Evolutionary conservation across 2,888 invertebrate genomes (phyloP).

Genomic region (Drosophila koepferae): DNA sequence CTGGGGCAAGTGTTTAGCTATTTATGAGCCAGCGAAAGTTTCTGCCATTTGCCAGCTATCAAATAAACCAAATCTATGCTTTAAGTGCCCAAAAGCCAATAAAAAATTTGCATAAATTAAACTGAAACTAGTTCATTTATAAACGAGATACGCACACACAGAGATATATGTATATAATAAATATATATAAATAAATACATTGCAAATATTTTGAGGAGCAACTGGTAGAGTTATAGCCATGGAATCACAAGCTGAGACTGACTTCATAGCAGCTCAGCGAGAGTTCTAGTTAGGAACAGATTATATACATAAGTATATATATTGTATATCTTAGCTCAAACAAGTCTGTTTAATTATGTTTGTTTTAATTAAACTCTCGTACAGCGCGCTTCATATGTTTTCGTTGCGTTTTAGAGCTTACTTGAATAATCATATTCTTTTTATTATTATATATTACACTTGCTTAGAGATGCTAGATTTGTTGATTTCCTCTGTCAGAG

Average conservation of each 20-base stretch:
- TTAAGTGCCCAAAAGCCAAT: slow-evolving; percentile 43
- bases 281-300: neutral
- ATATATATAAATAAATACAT: neutral
- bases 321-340: neutral
- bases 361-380: slow-evolving; percentile 11
- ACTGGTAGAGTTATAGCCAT: neutral
- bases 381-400: neutral
- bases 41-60: slow-evolving; percentile 13
- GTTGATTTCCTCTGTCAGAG: slow-evolving; percentile 19
- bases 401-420: slow-evolving; percentile 6
- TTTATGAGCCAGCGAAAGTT: slow-evolving; percentile 47
- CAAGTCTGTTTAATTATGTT: slow-evolving; percentile 3
- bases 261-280: neutral
- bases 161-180: neutral
- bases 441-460: slow-evolving; percentile 24
- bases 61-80: slow-evolving; percentile 33
- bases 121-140: slow-evolving; percentile 9
- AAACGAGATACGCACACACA: slow-evolving; percentile 2
- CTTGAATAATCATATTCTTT: slow-evolving; percentile 9
- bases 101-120: slow-evolving; percentile 48
- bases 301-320: neutral
- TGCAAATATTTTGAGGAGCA: slow-evolving; percentile 7
- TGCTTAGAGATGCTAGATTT: slow-evolving; percentile 6
- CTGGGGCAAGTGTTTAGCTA: slow-evolving; percentile 7
- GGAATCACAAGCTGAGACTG: neutral